Percentiles rank a stretch among this genome's conserved stretches.
Conservation (phyloP, 2,888 invertebrate genomes). For the Microctonus aethiopoides region DNA sequence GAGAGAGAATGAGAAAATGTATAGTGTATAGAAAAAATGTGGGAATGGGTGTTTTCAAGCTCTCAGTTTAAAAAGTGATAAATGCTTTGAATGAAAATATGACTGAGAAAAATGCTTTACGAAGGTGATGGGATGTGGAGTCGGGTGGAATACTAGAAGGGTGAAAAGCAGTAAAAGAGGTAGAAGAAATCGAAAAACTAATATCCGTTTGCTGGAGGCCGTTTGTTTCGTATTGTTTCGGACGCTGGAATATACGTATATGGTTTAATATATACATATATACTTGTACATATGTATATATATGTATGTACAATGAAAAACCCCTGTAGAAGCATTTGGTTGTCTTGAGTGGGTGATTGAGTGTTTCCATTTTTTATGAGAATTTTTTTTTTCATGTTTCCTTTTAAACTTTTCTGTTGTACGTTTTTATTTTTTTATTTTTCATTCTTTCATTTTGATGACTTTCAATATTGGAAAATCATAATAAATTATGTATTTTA, state of each 20-base stretch:
- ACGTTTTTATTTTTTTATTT: neutral
- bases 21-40: neutral
- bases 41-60: conserved; percentile 39
- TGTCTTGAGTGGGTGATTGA: conserved; percentile 66
- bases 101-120: conserved; percentile 63
- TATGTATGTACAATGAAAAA: neutral
- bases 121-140: neutral
- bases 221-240: conserved; percentile 68
- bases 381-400: conserved; percentile 35
- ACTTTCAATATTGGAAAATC: neutral
- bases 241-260: conserved; percentile 34
- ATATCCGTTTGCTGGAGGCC: conserved; percentile 64
- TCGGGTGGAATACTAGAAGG: conserved; percentile 19
- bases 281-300: neutral
- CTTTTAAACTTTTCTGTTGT: conserved; percentile 25
- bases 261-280: neutral
- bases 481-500: neutral
- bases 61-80: conserved; percentile 64
- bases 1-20: neutral
- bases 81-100: conserved; percentile 63
- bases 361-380: conserved; percentile 65
- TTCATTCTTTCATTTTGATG: neutral
- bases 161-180: conserved; percentile 6
- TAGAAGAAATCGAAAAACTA: conserved; percentile 65
- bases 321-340: conserved; percentile 38